Conservation (phyloP, 2,113 vertebrate genomes). For the Corydoras sp. region DNA sequence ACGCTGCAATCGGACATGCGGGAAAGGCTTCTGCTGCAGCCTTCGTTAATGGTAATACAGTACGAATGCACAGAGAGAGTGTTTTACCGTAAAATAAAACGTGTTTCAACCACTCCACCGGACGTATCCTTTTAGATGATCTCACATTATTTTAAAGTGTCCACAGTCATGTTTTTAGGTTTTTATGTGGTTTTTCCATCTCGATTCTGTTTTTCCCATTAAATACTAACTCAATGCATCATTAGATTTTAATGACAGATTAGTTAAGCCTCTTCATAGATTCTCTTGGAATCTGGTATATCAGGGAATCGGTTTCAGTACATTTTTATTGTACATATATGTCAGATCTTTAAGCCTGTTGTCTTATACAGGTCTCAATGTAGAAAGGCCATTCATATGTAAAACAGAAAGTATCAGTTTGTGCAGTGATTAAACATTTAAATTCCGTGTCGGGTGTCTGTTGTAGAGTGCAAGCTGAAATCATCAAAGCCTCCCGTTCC, state of each 20-base stretch:
- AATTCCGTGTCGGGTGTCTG: no score
- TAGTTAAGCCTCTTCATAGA: no score
- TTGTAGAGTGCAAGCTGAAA: constrained; percentile 58
- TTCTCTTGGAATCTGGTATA: background rate
- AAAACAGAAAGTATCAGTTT: no score
- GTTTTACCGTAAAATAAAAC: background rate
- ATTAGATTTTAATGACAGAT: no score
- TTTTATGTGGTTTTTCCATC: background rate
- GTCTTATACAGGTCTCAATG: no score
- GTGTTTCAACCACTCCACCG: background rate
- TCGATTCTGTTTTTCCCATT: background rate
- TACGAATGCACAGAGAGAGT: constrained; percentile 8
- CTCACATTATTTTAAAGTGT: no score
- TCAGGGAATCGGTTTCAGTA: background rate
- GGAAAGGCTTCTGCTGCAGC: constrained; percentile 61
- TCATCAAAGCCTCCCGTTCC: constrained; percentile 37
- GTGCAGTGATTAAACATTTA: no score
- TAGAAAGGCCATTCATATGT: no score
- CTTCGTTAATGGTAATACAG: constrained; percentile 59
- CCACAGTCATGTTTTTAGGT: no score
- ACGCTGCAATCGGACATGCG: constrained; percentile 88
- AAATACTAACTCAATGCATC: background rate
- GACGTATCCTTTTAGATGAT: no score
- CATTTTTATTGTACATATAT: no score
- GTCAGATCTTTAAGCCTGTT: no score